These are phyloP conservation scores for Leiothrix lutea DNA, from an alignment of 2,113 vertebrate species.

Conservation along the genomic window DNA sequence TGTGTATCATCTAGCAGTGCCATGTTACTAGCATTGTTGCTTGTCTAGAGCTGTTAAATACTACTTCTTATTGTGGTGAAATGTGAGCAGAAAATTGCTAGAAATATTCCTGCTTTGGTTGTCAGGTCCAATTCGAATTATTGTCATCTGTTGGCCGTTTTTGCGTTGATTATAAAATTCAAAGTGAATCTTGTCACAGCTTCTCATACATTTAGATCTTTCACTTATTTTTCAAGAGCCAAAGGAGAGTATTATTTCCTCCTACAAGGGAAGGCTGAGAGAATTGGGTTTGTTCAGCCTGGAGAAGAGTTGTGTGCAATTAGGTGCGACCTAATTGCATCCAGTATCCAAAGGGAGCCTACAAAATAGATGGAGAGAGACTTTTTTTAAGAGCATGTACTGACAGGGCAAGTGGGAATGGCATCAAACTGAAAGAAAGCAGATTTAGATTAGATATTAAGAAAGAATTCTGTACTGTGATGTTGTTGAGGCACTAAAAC, in stretches of 20 bases:
- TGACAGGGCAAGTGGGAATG: not conserved
- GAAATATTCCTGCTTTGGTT: not conserved
- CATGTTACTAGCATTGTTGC: not conserved
- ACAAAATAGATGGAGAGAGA: not conserved
- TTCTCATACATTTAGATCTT: not conserved
- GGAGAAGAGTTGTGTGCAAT: rapidly evolving
- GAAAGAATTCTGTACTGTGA: not conserved
- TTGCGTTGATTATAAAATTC: not conserved
- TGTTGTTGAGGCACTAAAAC: not conserved
- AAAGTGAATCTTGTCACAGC: not conserved
- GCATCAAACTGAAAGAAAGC: not conserved
- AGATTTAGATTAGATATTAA: not conserved
- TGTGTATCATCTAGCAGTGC: not conserved
- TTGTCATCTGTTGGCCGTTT: not conserved
- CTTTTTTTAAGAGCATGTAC: not conserved
- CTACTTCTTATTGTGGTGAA: not conserved
- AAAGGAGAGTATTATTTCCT: not conserved
- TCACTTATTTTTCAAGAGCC: not conserved
- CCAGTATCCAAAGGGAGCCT: not conserved
- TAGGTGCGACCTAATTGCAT: not conserved
- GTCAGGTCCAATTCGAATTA: not conserved
- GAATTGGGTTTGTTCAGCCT: not conserved
- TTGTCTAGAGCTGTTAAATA: not conserved
- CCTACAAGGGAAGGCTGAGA: not conserved
- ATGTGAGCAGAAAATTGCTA: not conserved